Conservation (phyloP, 2,888 invertebrate species). For the Augochlorella aurata region DNA sequence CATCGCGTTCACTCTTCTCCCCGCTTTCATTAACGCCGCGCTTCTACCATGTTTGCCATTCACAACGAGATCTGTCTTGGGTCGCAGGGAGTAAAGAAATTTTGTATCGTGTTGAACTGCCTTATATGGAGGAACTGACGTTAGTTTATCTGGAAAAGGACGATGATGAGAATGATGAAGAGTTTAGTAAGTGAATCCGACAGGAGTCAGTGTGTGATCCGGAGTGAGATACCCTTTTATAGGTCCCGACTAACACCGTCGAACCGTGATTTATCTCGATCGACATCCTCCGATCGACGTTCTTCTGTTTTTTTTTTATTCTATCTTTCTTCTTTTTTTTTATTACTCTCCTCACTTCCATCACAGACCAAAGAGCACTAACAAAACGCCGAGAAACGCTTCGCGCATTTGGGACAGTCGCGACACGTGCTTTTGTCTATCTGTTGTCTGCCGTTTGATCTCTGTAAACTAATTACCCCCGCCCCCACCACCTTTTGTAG, state of each 20-base stretch:
- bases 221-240: slow-evolving; percentile 46
- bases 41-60: slow-evolving; percentile 53
- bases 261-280: slow-evolving; percentile 32
- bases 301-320: slow-evolving; percentile 11
- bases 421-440: slow-evolving; percentile 61
- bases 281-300: slow-evolving; percentile 12
- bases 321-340: background rate
- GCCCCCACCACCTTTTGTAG: background rate
- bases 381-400: slow-evolving; percentile 49
- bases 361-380: slow-evolving; percentile 32
- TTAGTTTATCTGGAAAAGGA: slow-evolving; percentile 96
- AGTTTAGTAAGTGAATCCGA: slow-evolving; percentile 78
- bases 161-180: slow-evolving; percentile 83
- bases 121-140: slow-evolving; percentile 96
- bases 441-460: slow-evolving; percentile 24
- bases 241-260: slow-evolving; percentile 45
- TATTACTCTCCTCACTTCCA: background rate
- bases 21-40: slow-evolving; percentile 38
- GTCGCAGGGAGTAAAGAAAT: slow-evolving; percentile 87
- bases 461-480: slow-evolving; percentile 36
- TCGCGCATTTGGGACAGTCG: slow-evolving; percentile 71
- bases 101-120: slow-evolving; percentile 96
- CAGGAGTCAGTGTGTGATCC: slow-evolving; percentile 58
- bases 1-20: slow-evolving; percentile 28
- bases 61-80: slow-evolving; percentile 73